These are phyloP conservation scores for Pseudorasbora parva DNA, from an alignment of 2,113 vertebrate species.

Conservation along the genomic window DNA sequence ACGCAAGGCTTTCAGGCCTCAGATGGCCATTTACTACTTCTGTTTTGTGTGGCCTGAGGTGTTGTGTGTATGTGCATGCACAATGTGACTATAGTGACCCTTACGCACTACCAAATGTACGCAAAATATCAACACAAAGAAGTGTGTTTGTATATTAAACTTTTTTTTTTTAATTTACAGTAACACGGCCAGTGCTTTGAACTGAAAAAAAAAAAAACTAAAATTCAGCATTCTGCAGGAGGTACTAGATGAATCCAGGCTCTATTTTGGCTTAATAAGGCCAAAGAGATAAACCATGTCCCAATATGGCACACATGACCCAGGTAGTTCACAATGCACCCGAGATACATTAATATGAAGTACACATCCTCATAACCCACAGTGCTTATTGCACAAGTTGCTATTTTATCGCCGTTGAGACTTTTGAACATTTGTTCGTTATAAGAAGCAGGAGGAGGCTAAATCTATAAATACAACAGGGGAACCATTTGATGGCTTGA, in stretches of 20 bases:
- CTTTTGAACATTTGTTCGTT: slow-evolving; percentile 36
- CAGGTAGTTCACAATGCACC: slow-evolving; percentile 19
- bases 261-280: slow-evolving; percentile 33
- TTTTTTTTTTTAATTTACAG: neutral
- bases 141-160: neutral
- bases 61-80: neutral
- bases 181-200: slow-evolving; percentile 19
- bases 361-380: slow-evolving; percentile 30
- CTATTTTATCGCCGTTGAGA: neutral
- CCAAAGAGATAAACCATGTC: slow-evolving; percentile 29
- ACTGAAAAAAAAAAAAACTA: neutral
- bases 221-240: slow-evolving; percentile 4
- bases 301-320: neutral
- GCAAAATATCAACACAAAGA: neutral
- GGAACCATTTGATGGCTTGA: slow-evolving; percentile 19
- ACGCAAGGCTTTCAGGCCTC: neutral
- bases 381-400: slow-evolving; percentile 8
- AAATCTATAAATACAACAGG: slow-evolving; percentile 39
- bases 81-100: neutral
- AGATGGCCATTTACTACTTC: slow-evolving; percentile 29
- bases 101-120: no score
- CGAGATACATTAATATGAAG: slow-evolving; percentile 28
- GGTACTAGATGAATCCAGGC: slow-evolving; percentile 1
- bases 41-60: slow-evolving; percentile 29
- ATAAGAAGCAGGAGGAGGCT: neutral